Evolutionary conservation across 2,797 vertebrate species (phyloP), one percentile per base, ranked within the genome.

Genomic region (Cygnus olor): DNA sequence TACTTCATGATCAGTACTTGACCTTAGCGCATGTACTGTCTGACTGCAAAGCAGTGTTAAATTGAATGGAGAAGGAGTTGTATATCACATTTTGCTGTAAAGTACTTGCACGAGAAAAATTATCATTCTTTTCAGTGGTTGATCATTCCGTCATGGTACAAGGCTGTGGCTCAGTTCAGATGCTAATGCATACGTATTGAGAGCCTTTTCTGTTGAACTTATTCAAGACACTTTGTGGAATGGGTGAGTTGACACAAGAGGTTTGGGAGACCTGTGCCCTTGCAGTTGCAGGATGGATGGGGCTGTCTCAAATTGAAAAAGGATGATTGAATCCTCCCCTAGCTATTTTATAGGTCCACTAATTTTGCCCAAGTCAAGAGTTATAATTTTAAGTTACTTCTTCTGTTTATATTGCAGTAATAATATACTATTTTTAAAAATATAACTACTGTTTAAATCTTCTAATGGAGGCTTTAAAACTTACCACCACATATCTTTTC

Each of bases 131-230:
- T 49, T 16, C 70, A 63, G 15, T 3, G 1, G 69, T 30, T 63
- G 57, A 42, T 45, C 49, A 25, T 44, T 72, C 56, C 12, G 7
- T 14, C 4, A 4, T 2, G 17, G 42, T 63, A 81, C 22, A 53
- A 86, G 25, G 14, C 38, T 73, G 12, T 10, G 34, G 14, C n/a
- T 86, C 66, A 28, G 25, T 24, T 69, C 45, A 65, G 32, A 10
- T 2, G 28, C 5, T 60, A 24, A 24, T 4, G 19, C 9, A 18
- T 5, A 5, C 3, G 10, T 38, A 56, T 2, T 2, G 1, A 56
- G 12, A 9, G 34, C 7, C 21, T 22, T 25, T 74, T 56, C 69
- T 47, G 38, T 3, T 68, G 56, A n/a, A 13, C 7, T 45, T 90
- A 14, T 5, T 34, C 22, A 40, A 38, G 18, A 40, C 9, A 11